Percentiles rank a stretch among this genome's conserved stretches.
These are phyloP conservation scores for Pagetopsis macropterus DNA, from an alignment of 2,797 vertebrate species.

Conservation along the genomic window DNA sequence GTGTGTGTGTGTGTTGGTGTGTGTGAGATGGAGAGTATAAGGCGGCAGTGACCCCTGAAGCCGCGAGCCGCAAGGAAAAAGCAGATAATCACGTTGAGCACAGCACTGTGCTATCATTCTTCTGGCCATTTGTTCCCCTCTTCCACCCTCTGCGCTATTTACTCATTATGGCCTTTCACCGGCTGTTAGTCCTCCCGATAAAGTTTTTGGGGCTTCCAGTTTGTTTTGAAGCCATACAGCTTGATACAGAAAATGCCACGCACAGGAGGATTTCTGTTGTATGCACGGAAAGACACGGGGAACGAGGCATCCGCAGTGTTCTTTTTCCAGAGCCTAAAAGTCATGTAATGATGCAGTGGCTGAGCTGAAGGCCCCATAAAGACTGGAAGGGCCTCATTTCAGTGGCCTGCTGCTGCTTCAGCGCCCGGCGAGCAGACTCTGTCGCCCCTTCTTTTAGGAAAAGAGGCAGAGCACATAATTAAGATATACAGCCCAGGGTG, in stretches of 20 bases:
- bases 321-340: constrained; percentile 65
- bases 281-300: constrained; percentile 46
- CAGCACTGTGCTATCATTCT: constrained; percentile 64
- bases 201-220: constrained; percentile 45
- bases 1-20: constrained; percentile 61
- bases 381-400: constrained; percentile 79
- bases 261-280: constrained; percentile 44
- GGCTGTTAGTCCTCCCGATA: constrained; percentile 48
- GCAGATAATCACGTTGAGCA: constrained; percentile 78
- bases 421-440: constrained; percentile 53
- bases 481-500: constrained; percentile 78
- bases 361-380: constrained; percentile 74
- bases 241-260: constrained; percentile 39
- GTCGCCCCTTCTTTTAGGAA: constrained; percentile 72
- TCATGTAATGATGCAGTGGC: constrained; percentile 77
- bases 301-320: constrained; percentile 49
- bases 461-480: constrained; percentile 84
- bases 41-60: constrained; percentile 75
- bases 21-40: constrained; percentile 38
- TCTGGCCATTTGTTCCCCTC: constrained; percentile 54
- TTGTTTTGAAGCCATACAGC: constrained; percentile 40
- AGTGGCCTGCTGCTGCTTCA: constrained; percentile 70
- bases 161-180: constrained; percentile 61
- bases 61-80: constrained; percentile 65
- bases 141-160: constrained; percentile 58